Evolutionary conservation across 2,888 invertebrate genomes (phyloP).

Genomic region (Branchellion lobata): DNA sequence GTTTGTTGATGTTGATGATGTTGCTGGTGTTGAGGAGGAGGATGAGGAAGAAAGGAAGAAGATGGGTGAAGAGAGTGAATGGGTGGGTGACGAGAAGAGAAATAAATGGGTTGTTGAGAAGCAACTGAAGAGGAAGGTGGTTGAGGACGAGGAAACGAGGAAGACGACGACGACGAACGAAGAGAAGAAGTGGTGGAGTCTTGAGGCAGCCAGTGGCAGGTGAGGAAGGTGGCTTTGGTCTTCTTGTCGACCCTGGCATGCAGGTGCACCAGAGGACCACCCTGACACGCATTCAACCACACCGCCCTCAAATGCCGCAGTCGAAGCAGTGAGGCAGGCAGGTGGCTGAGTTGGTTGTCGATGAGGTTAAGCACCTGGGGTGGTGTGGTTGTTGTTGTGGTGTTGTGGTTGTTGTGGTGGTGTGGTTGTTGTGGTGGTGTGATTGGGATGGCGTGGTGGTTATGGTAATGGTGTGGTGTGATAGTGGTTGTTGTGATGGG

Average conservation of each 20-base stretch:
- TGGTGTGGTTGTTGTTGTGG: not conserved
- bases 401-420: not conserved
- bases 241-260: not conserved
- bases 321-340: not conserved
- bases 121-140: too few relatives aligned
- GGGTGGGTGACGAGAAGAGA: too few relatives aligned
- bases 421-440: not conserved
- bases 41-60: too few relatives aligned
- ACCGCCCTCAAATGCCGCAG: not conserved
- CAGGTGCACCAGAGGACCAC: not conserved
- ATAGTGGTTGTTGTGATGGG: too few relatives aligned
- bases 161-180: too few relatives aligned
- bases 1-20: too few relatives aligned
- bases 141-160: too few relatives aligned
- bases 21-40: too few relatives aligned
- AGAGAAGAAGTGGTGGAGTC: too few relatives aligned
- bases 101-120: too few relatives aligned
- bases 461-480: not conserved
- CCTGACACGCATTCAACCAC: not conserved
- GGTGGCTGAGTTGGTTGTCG: not conserved
- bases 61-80: too few relatives aligned
- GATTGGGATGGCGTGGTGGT: not conserved
- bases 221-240: not conserved
- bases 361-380: not conserved
- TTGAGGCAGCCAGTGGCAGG: not conserved